A percentile compares a stretch with the other conserved stretches of the same genome.
Evolutionary conservation across 2,797 vertebrate genomes (phyloP).

Genomic region (Crossoptilon crossoptilon): DNA sequence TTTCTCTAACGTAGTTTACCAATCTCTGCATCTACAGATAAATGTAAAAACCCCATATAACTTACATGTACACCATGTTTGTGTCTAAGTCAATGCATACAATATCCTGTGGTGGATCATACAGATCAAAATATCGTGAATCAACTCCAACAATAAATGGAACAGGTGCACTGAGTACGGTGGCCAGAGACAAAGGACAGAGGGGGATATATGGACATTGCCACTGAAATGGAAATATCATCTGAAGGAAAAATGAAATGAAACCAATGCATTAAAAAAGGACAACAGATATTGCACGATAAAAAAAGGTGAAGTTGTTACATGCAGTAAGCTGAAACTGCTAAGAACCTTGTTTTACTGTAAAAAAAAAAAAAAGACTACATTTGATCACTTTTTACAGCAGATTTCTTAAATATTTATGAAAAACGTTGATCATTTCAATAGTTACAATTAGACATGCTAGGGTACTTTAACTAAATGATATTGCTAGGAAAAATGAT

Average conservation of each 20-base stretch:
- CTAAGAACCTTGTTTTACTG: neutral
- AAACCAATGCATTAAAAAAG: conserved; percentile 51
- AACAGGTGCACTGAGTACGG: conserved; percentile 93
- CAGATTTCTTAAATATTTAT: neutral
- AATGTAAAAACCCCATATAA: conserved; percentile 29
- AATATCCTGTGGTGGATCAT: conserved; percentile 96
- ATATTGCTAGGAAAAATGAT: neutral
- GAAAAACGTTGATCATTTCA: neutral
- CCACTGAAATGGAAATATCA: conserved; percentile 99
- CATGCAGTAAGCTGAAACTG: neutral
- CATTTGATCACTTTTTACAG: neutral
- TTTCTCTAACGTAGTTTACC: neutral
- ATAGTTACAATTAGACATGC: neutral
- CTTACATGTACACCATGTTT: conserved; percentile 96
- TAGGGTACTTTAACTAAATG: neutral
- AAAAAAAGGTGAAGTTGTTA: neutral
- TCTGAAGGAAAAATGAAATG: conserved; percentile 83
- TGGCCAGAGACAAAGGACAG: conserved; percentile 94
- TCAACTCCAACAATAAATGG: conserved; percentile 98
- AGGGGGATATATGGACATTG: conserved; percentile 98
- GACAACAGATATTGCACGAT: neutral
- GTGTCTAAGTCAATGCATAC: conserved; percentile 99
- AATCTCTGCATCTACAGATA: neutral
- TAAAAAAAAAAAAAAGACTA: neutral
- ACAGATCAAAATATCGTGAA: conserved; percentile 99